Percentiles rank a stretch among this genome's conserved stretches.
Evolutionary conservation across 2,797 vertebrate species (phyloP).

Genomic region (Rhinella marina): DNA sequence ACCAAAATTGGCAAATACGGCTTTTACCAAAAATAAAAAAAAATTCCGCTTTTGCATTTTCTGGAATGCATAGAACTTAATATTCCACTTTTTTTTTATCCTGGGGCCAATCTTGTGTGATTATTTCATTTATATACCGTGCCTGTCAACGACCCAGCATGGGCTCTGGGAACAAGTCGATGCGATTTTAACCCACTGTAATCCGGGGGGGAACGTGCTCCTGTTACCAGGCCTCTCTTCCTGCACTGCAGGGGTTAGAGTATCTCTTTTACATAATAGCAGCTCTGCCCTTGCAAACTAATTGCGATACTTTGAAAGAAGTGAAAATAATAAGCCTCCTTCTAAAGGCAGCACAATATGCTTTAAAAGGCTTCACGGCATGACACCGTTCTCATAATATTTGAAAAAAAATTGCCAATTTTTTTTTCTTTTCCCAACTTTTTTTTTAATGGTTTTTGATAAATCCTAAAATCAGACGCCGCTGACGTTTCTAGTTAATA

Average conservation of each 20-base stretch:
- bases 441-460: conserved; percentile 2
- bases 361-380: conserved; percentile 14
- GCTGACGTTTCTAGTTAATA: conserved; percentile 43
- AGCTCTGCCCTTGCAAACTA: conserved; percentile 60
- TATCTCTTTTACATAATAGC: conserved; percentile 58
- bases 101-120: conserved; percentile 70
- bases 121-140: conserved; percentile 72
- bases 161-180: conserved; percentile 65
- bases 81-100: conserved; percentile 66
- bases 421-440: conserved; percentile 31
- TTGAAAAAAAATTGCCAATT: conserved; percentile 27
- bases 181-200: conserved; percentile 66
- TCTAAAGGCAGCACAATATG: conserved; percentile 23
- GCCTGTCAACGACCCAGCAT: conserved; percentile 70
- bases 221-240: conserved; percentile 1
- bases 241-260: conserved; percentile 48
- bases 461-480: conserved; percentile 26
- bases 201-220: neutral
- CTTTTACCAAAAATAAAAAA: conserved; percentile 63
- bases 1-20: conserved; percentile 64
- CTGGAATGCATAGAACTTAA: conserved; percentile 66
- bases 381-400: conserved; percentile 29
- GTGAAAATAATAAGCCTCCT: conserved; percentile 51
- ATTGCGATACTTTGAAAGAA: conserved; percentile 18
- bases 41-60: conserved; percentile 56